These are phyloP conservation scores for Leucopsar rothschildi DNA, from an alignment of 2,113 vertebrate genomes.

Conservation along the genomic window DNA sequence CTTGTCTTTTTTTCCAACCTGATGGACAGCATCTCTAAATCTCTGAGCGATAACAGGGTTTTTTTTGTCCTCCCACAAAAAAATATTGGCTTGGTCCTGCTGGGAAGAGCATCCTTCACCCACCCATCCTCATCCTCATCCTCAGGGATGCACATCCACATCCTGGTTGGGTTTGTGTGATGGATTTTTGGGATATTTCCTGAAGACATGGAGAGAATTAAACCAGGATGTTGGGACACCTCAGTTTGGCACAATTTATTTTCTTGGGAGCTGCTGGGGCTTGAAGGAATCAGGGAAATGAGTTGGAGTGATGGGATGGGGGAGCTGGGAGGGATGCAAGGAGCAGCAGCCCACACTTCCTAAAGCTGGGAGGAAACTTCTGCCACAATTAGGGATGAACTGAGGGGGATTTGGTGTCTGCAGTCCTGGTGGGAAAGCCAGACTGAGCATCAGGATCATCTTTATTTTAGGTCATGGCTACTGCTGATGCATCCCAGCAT, in stretches of 20 bases:
- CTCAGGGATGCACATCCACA: accelerated
- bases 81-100: not conserved
- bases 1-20: not conserved
- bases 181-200: not conserved
- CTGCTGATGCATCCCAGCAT: not conserved
- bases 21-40: not conserved
- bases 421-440: accelerated
- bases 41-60: accelerated
- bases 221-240: not conserved
- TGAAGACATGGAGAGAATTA: accelerated
- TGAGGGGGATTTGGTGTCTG: not conserved
- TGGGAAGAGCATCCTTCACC: not conserved
- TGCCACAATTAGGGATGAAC: not conserved
- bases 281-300: not conserved
- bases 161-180: accelerated
- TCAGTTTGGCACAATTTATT: accelerated
- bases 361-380: not conserved
- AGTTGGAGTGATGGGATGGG: not conserved
- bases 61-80: not conserved
- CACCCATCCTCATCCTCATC: not conserved
- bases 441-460: accelerated
- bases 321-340: not conserved
- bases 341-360: accelerated
- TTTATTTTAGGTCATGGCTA: accelerated
- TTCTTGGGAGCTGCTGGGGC: not conserved